A percentile compares a stretch with the other conserved stretches of the same genome.
phyloP scores from a whole-genome alignment of 2,113 vertebrate species.

The Ceyx cyanopectus region DNA sequence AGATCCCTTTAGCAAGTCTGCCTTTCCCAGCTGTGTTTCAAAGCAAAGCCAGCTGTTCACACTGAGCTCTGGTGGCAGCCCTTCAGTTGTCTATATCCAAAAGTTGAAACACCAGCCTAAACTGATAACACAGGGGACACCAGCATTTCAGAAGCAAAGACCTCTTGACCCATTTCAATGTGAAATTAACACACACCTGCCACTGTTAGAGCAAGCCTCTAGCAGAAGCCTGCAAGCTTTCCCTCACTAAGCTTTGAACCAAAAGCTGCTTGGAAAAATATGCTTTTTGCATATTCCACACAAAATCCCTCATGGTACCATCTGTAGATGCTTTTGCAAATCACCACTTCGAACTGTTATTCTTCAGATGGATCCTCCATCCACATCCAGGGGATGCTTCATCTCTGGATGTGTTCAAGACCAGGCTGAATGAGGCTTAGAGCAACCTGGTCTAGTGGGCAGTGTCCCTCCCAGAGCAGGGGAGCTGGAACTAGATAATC shows the following conservation, averaged over 20 bases:
- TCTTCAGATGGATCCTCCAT: not conserved
- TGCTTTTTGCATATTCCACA: not conserved
- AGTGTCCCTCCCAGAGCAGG: too few relatives aligned
- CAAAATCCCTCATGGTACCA: not conserved
- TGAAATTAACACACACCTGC: not conserved
- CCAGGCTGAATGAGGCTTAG: too few relatives aligned
- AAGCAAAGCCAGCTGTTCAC: not conserved
- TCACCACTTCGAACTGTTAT: not conserved
- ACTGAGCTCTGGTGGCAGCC: not conserved
- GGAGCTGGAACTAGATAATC: too few relatives aligned
- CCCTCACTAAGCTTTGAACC: not conserved
- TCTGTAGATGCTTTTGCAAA: not conserved
- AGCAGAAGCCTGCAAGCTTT: not conserved
- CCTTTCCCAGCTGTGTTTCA: not conserved
- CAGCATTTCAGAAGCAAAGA: not conserved
- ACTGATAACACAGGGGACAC: not conserved
- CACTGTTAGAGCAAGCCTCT: not conserved
- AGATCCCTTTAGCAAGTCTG: not conserved
- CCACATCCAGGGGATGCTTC: too few relatives aligned
- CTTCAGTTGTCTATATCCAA: not conserved
- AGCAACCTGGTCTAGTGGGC: too few relatives aligned
- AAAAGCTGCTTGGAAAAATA: not conserved
- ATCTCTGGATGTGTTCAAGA: too few relatives aligned
- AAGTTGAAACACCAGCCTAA: not conserved
- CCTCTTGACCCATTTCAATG: not conserved